Percentiles rank a stretch among this genome's conserved stretches.
Evolutionary conservation across 1,140 invertebrate species (phyloP).

Genomic region (Sipha flava): DNA sequence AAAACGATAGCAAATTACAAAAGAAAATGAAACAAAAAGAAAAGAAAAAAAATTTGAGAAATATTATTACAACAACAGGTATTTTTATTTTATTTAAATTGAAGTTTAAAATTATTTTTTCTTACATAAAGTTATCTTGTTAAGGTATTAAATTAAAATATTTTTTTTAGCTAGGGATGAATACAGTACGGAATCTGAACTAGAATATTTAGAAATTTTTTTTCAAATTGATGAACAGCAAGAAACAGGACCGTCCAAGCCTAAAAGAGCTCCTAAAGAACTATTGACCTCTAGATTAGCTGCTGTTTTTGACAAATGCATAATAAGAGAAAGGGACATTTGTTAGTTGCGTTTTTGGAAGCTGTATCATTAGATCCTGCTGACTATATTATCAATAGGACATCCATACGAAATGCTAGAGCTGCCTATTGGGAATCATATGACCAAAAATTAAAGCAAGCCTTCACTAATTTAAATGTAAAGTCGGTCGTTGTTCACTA

Average conservation of each 20-base stretch:
- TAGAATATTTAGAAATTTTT: background rate
- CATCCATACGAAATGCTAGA: too few relatives aligned
- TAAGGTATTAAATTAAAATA: too few relatives aligned
- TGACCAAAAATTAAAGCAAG: slow-evolving; percentile 30
- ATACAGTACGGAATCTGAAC: background rate
- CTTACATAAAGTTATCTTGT: too few relatives aligned
- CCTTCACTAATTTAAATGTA: slow-evolving; percentile 34
- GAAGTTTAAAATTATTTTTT: background rate
- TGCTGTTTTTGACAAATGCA: slow-evolving; percentile 34
- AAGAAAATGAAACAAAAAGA: too few relatives aligned
- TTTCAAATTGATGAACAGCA: background rate
- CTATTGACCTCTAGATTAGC: slow-evolving; percentile 34
- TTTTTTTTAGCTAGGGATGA: background rate
- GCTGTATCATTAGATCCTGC: too few relatives aligned
- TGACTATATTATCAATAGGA: too few relatives aligned
- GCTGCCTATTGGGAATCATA: too few relatives aligned
- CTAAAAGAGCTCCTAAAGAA: slow-evolving; percentile 20
- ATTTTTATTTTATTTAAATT: background rate
- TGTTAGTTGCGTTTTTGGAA: slow-evolving; percentile 34
- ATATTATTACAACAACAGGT: background rate
- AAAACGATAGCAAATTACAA: slow-evolving; percentile 13
- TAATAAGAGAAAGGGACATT: slow-evolving; percentile 35
- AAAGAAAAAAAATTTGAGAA: too few relatives aligned
- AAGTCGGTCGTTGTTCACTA: slow-evolving; percentile 29
- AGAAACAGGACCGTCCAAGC: slow-evolving; percentile 32